Evolutionary conservation across 2,113 vertebrate species (phyloP).

Genomic region (Trochalopteron elliotii): DNA sequence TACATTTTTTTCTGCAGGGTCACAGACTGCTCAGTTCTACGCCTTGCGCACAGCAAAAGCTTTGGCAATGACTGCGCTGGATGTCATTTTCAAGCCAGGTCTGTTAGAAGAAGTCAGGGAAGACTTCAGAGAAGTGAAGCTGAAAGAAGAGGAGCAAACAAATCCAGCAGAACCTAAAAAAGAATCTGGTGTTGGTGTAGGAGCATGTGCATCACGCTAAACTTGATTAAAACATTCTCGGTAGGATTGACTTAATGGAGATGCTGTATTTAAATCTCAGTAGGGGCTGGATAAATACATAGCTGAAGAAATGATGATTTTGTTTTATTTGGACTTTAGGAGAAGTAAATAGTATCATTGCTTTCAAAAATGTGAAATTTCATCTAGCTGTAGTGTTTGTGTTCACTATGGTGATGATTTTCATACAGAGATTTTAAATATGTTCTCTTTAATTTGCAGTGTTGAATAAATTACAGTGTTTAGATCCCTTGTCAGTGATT

Average conservation of each 20-base stretch:
- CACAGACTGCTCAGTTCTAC: constrained; percentile 84
- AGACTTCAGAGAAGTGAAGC: constrained; percentile 78
- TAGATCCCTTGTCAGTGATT: background rate
- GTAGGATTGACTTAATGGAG: background rate
- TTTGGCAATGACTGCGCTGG: constrained; percentile 88
- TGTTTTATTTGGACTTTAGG: background rate
- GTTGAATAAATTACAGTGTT: background rate
- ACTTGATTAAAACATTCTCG: background rate
- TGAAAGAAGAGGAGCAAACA: constrained; percentile 69
- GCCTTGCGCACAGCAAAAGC: constrained; percentile 84
- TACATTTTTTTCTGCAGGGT: constrained; percentile 64
- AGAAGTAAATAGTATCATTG: background rate
- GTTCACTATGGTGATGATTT: background rate
- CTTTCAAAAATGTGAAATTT: background rate
- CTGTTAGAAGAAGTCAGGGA: constrained; percentile 78
- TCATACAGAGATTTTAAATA: background rate
- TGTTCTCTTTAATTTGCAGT: background rate
- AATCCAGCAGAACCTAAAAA: constrained; percentile 32
- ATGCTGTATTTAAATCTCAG: background rate
- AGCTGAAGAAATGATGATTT: background rate
- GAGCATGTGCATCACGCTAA: constrained; percentile 23
- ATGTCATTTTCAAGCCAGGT: constrained; percentile 82
- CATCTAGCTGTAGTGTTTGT: background rate
- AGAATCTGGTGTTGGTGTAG: background rate
- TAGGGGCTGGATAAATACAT: background rate